Conservation (phyloP, 2,797 vertebrate species). For the Lepus townsendii region DNA sequence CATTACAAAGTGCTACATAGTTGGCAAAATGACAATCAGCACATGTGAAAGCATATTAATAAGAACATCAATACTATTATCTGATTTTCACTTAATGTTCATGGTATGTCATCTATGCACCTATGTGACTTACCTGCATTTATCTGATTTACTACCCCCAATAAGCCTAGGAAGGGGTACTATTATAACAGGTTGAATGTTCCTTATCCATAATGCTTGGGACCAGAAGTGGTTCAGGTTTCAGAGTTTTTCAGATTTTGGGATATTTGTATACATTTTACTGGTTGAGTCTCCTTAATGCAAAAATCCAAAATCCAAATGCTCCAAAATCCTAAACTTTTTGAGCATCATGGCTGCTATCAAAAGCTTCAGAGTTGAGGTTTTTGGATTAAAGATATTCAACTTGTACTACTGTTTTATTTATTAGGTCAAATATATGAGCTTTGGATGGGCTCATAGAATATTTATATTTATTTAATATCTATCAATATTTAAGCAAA, state of each 20-base stretch:
- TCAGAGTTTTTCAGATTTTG: too few species aligned
- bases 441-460: not conserved
- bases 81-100: not conserved
- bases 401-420: not conserved
- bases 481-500: not conserved
- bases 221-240: too few species aligned
- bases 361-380: too few species aligned
- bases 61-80: not conserved
- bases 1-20: not conserved
- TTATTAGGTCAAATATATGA: slow-evolving; percentile 36
- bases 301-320: too few species aligned
- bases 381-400: too few species aligned
- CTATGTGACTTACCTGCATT: not conserved
- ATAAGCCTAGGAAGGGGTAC: not conserved
- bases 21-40: not conserved
- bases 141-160: slow-evolving; percentile 22
- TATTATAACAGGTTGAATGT: not conserved
- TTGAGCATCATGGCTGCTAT: too few species aligned
- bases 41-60: not conserved
- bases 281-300: too few species aligned
- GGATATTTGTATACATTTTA: too few species aligned
- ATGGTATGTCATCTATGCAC: not conserved
- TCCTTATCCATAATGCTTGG: too few species aligned
- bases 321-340: too few species aligned
- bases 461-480: slow-evolving; percentile 35